Conservation (phyloP, 1,140 invertebrate genomes). For the Physella acuta region DNA sequence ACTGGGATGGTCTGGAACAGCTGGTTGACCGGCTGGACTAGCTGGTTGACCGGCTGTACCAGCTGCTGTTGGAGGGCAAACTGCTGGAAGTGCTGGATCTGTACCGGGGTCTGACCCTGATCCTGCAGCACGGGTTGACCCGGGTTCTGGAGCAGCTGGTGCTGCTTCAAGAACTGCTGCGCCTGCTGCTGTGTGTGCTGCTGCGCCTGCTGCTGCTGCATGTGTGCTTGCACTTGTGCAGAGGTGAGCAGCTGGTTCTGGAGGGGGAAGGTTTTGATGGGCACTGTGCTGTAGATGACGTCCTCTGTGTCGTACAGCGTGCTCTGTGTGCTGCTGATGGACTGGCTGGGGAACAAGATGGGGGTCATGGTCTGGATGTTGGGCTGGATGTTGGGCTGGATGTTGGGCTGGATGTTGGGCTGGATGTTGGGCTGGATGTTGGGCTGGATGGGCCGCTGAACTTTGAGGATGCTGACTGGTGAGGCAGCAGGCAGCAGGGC, state of each 20-base stretch:
- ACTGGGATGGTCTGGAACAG: too few relatives aligned
- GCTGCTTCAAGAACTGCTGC: constrained; percentile 5
- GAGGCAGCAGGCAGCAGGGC: background rate
- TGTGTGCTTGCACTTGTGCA: constrained; percentile 12
- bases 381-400: too few relatives aligned
- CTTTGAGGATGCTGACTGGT: background rate
- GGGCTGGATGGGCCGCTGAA: background rate
- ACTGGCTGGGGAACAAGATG: background rate
- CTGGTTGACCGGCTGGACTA: background rate
- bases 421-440: too few relatives aligned
- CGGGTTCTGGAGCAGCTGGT: background rate
- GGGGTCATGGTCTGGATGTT: background rate
- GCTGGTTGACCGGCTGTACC: background rate
- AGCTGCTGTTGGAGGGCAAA: constrained; percentile 11
- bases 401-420: too few relatives aligned
- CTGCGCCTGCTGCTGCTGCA: constrained; percentile 35
- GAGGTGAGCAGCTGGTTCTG: constrained; percentile 25
- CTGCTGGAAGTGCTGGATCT: constrained; percentile 18
- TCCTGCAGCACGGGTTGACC: constrained; percentile 1
- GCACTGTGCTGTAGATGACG: background rate
- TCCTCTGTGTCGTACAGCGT: background rate
- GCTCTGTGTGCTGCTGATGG: background rate
- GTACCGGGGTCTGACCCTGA: background rate
- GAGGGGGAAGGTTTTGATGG: constrained; percentile 5
- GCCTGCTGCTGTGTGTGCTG: background rate